phyloP scores from a whole-genome alignment of 92 coral and sea anemone genomes.

The Porites rus region DNA sequence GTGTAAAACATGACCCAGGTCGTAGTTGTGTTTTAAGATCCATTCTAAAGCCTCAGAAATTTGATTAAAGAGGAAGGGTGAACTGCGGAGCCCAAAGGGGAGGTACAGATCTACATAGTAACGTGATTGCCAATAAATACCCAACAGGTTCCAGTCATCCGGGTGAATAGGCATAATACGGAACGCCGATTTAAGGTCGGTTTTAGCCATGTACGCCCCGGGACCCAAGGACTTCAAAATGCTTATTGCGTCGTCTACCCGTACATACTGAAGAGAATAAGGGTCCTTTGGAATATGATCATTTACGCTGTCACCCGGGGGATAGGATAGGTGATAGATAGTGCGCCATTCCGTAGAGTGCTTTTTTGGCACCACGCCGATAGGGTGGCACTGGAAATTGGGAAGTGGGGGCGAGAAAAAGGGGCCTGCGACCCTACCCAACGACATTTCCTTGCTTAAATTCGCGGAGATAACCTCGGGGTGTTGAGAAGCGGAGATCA shows the following conservation, averaged over 20 bases:
- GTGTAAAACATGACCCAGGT: slow-evolving; percentile 64
- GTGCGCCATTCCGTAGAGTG: not conserved
- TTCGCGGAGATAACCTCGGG: not conserved
- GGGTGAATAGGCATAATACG: slow-evolving; percentile 57
- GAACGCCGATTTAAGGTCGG: slow-evolving; percentile 70
- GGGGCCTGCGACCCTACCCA: slow-evolving; percentile 42
- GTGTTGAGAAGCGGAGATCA: slow-evolving; percentile 1
- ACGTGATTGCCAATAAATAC: slow-evolving; percentile 59
- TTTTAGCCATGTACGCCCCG: slow-evolving; percentile 72
- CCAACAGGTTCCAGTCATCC: slow-evolving; percentile 63
- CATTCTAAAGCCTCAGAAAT: slow-evolving; percentile 73
- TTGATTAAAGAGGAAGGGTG: slow-evolving; percentile 65
- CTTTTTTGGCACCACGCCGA: slow-evolving; percentile 39
- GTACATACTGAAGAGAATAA: too few relatives aligned
- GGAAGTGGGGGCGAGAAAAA: slow-evolving; percentile 36
- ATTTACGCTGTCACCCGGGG: not conserved
- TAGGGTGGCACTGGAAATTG: slow-evolving; percentile 24
- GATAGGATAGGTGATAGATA: not conserved
- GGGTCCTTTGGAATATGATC: too few relatives aligned
- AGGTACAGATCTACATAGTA: too few relatives aligned
- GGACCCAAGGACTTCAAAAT: slow-evolving; percentile 44
- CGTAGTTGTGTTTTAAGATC: slow-evolving; percentile 56
- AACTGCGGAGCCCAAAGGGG: slow-evolving; percentile 50
- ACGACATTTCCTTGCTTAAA: not conserved
- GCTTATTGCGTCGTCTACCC: not conserved